A percentile compares a stretch with the other conserved stretches of the same genome.
phyloP scores from a whole-genome alignment of 2,888 invertebrate species.

The Euproctis similis region DNA sequence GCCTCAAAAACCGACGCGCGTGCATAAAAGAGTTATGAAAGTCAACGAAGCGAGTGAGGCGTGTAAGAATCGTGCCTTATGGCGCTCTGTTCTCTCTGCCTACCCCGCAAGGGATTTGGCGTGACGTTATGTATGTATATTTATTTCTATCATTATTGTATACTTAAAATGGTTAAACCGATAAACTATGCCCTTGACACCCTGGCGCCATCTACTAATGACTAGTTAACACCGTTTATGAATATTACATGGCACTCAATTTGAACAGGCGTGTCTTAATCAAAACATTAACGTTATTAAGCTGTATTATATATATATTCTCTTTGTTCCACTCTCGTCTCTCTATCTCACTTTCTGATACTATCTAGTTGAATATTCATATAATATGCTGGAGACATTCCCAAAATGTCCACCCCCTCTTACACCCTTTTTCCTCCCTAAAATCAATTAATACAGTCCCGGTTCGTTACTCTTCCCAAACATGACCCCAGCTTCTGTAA shows the following conservation, averaged over 20 bases:
- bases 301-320: constrained; percentile 38
- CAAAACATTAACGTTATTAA: constrained; percentile 42
- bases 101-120: too few species aligned
- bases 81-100: too few species aligned
- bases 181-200: too few species aligned
- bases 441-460: constrained; percentile 59
- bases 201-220: constrained; percentile 11
- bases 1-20: too few species aligned
- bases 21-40: too few species aligned
- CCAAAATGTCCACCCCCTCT: constrained; percentile 25
- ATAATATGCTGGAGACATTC: constrained; percentile 23
- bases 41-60: too few species aligned
- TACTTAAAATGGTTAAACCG: too few species aligned
- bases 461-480: constrained; percentile 51
- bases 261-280: constrained; percentile 38
- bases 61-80: too few species aligned
- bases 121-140: too few species aligned
- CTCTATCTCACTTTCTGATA: constrained; percentile 16
- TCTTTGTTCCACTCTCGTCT: constrained; percentile 36
- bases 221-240: constrained; percentile 26
- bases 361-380: constrained; percentile 58
- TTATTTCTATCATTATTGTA: too few species aligned
- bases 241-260: constrained; percentile 46
- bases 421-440: too few species aligned
- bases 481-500: constrained; percentile 48